A percentile compares a stretch with the other conserved stretches of the same genome.
Conservation (phyloP, 2,113 vertebrate genomes). For the Calyptomena viridis region DNA sequence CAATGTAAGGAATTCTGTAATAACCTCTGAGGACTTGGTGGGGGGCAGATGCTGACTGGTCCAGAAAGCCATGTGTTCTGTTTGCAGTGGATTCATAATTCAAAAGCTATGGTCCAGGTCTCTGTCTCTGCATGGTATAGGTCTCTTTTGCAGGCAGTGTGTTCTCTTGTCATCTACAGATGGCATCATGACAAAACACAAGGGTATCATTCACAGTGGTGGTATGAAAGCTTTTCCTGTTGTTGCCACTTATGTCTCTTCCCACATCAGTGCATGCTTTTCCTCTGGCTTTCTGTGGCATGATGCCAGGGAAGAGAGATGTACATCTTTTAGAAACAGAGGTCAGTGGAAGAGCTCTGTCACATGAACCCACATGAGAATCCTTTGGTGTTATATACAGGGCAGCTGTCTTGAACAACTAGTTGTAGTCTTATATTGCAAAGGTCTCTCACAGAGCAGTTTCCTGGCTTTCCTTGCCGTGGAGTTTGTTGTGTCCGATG, state of each 20-base stretch:
- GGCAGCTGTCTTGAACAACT: neutral
- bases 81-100: neutral
- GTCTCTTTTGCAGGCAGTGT: neutral
- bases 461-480: neutral
- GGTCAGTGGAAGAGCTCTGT: neutral
- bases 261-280: neutral
- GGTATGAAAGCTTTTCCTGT: neutral
- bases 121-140: neutral
- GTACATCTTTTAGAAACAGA: neutral
- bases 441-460: neutral
- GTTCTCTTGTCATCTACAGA: neutral
- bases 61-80: neutral
- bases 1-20: neutral
- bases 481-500: neutral
- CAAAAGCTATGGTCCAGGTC: neutral
- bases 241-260: neutral
- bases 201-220: neutral
- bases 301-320: neutral
- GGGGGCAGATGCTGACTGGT: neutral
- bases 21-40: neutral
- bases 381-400: neutral
- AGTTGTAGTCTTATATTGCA: neutral
- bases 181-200: neutral
- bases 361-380: neutral
- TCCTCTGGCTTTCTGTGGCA: neutral